Evolutionary conservation across 2,888 invertebrate species (phyloP).

Genomic region (Spodoptera littoralis): DNA sequence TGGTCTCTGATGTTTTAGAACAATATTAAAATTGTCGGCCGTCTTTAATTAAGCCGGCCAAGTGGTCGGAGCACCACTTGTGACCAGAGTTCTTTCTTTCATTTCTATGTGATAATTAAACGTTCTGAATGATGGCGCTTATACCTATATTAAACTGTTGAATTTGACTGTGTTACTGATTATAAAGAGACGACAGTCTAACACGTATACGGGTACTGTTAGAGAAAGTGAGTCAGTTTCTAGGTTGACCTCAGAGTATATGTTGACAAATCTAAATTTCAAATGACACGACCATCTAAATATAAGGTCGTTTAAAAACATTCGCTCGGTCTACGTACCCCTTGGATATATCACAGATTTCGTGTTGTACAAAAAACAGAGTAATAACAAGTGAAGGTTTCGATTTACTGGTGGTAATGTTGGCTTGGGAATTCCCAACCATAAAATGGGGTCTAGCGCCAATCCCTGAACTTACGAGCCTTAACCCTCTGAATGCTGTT

Average conservation of each 20-base stretch:
- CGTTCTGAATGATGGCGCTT: constrained; percentile 6
- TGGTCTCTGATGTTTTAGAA: constrained; percentile 50
- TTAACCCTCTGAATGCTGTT: constrained; percentile 64
- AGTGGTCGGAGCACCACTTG: constrained; percentile 20
- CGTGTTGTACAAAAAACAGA: constrained; percentile 66
- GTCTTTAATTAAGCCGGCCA: constrained; percentile 49
- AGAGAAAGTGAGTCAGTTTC: constrained; percentile 36
- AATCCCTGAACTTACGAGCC: constrained; percentile 59
- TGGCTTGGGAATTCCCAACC: constrained; percentile 63
- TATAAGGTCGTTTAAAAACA: constrained; percentile 28
- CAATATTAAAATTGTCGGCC: constrained; percentile 49
- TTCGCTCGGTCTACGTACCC: constrained; percentile 37
- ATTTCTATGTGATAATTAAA: constrained; percentile 35
- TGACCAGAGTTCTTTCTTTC: constrained; percentile 22
- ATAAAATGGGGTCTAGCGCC: constrained; percentile 67
- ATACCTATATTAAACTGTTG: background rate
- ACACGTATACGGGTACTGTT: constrained; percentile 17
- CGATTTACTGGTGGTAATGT: constrained; percentile 63
- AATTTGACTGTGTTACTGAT: too few species aligned
- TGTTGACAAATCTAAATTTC: constrained; percentile 51
- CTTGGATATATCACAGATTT: constrained; percentile 60
- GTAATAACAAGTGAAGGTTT: constrained; percentile 70
- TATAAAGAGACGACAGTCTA: constrained; percentile 2
- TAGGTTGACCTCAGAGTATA: constrained; percentile 31
- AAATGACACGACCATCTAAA: constrained; percentile 38